These are phyloP conservation scores for Pionites leucogaster DNA, from an alignment of 2,113 vertebrate species.

Conservation along the genomic window DNA sequence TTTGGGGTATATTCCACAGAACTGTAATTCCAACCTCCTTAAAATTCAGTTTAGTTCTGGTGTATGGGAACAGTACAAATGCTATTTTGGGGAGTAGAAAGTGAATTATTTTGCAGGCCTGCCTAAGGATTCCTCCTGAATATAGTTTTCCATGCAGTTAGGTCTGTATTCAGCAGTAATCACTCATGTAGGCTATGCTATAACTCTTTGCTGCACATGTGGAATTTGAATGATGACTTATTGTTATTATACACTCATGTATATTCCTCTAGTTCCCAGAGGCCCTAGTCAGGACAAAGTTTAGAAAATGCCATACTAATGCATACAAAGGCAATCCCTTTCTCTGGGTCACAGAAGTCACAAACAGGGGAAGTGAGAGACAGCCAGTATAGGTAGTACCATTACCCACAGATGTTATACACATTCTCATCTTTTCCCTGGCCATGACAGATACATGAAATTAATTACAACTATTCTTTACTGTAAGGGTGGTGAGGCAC, in stretches of 20 bases:
- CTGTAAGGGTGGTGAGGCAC: no score
- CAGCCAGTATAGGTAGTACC: background rate
- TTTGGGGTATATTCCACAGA: slow-evolving; percentile 13
- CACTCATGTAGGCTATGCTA: background rate
- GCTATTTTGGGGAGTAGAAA: slow-evolving; percentile 8
- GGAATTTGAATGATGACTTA: background rate
- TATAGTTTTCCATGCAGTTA: background rate
- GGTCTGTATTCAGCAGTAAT: background rate
- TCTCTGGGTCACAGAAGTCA: background rate
- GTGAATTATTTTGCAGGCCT: slow-evolving; percentile 12
- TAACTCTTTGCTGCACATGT: background rate
- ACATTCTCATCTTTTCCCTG: background rate
- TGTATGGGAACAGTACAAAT: background rate
- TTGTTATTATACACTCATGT: background rate
- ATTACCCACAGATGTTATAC: background rate
- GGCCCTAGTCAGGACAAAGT: background rate
- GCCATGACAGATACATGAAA: background rate
- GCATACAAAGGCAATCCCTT: background rate
- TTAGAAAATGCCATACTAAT: background rate
- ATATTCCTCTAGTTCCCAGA: background rate
- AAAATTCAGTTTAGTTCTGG: slow-evolving; percentile 46
- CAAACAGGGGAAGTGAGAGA: background rate
- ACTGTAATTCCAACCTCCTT: slow-evolving; percentile 48
- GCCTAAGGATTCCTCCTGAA: background rate
- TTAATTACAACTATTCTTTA: background rate